Conservation (phyloP, 2,888 invertebrate species). For the Aphrophora alni region DNA sequence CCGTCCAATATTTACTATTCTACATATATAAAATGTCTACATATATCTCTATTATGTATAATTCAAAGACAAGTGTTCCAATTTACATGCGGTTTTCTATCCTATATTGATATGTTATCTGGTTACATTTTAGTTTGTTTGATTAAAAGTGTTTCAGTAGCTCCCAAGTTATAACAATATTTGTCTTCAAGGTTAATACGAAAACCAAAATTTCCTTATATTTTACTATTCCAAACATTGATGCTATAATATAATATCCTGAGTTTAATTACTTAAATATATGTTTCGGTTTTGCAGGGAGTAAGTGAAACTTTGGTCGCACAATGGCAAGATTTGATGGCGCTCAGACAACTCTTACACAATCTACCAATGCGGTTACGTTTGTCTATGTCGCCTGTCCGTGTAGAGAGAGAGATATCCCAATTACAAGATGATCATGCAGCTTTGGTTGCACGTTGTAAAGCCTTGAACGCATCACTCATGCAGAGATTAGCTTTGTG, state of each 20-base stretch:
- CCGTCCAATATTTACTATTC: no score
- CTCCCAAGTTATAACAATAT: background rate
- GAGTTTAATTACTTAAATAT: background rate
- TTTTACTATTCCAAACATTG: background rate
- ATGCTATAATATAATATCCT: background rate
- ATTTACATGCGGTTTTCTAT: no score
- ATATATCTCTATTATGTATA: no score
- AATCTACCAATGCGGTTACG: conserved; percentile 77
- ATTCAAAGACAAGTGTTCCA: no score
- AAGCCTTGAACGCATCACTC: conserved; percentile 69
- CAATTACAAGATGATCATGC: conserved; percentile 76
- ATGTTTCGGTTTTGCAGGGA: conserved; percentile 49
- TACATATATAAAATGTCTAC: no score
- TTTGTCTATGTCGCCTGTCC: conserved; percentile 76
- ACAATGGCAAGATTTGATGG: conserved; percentile 81
- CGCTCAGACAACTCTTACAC: conserved; percentile 75
- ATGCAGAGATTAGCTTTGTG: conserved; percentile 72
- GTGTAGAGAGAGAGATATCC: conserved; percentile 78
- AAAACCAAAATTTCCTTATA: background rate
- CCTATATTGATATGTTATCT: no score
- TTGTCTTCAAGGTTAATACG: no score
- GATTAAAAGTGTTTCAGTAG: background rate
- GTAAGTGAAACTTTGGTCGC: conserved; percentile 72
- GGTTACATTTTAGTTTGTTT: background rate
- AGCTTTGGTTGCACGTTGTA: conserved; percentile 73